Evolutionary conservation across 2,797 vertebrate species (phyloP).

Genomic region (Chelmon rostratus): DNA sequence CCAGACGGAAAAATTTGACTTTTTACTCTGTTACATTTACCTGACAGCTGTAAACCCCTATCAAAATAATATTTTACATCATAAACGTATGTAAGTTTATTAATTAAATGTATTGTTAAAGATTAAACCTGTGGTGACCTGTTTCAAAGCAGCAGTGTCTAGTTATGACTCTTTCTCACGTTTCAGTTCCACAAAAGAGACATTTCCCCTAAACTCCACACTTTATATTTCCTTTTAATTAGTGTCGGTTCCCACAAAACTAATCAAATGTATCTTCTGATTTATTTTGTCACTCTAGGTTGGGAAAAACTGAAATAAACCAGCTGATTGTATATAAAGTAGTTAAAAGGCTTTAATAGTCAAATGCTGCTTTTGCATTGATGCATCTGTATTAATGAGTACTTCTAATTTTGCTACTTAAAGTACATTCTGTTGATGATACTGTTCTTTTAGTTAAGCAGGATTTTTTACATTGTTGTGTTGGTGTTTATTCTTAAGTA

Average conservation of each 20-base stretch:
- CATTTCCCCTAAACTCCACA: background rate
- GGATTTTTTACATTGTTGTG: background rate
- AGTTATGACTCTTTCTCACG: background rate
- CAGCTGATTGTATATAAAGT: background rate
- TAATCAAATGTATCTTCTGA: background rate
- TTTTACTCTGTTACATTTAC: background rate
- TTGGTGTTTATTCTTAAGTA: background rate
- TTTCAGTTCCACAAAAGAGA: background rate
- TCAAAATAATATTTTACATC: background rate
- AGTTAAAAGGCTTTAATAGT: background rate
- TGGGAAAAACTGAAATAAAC: background rate
- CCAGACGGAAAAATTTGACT: too few relatives aligned
- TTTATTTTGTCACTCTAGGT: background rate
- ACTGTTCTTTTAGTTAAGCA: background rate
- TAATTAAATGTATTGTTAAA: background rate
- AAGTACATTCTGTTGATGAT: background rate
- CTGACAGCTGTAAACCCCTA: background rate
- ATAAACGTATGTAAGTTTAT: background rate
- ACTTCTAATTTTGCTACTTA: background rate
- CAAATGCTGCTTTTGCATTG: background rate
- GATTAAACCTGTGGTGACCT: background rate
- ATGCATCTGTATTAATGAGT: background rate
- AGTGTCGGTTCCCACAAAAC: background rate
- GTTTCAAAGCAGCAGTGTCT: background rate
- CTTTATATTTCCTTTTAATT: background rate